Evolutionary conservation across 2,113 vertebrate species (phyloP).

Genomic region (Lophotis ruficrista): DNA sequence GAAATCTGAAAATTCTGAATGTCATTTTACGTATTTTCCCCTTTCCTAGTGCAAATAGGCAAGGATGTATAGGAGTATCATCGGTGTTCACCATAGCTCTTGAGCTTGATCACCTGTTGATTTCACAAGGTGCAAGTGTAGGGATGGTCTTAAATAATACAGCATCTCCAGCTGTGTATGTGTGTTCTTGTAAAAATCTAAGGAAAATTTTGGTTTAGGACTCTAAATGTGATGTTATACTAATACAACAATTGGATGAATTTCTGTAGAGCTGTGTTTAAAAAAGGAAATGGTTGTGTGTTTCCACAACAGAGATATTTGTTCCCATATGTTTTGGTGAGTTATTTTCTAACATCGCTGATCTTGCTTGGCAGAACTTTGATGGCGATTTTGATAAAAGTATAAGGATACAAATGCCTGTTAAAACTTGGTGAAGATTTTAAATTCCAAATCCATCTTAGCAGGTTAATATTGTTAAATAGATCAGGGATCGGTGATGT

Average conservation of each 20-base stretch:
- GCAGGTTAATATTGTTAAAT: background rate
- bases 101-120: background rate
- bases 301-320: background rate
- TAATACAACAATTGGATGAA: background rate
- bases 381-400: background rate
- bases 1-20: background rate
- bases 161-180: background rate
- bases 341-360: background rate
- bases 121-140: background rate
- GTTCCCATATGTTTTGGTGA: background rate
- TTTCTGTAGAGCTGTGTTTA: background rate
- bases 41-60: slow-evolving; percentile 3
- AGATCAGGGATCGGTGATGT: background rate
- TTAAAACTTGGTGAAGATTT: background rate
- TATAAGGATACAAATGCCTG: background rate
- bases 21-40: background rate
- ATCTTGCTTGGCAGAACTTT: background rate
- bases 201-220: background rate
- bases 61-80: background rate
- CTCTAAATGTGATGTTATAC: background rate
- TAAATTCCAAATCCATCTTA: background rate
- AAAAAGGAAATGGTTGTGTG: background rate
- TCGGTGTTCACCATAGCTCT: background rate
- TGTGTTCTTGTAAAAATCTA: background rate
- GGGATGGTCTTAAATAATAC: background rate